Evolutionary conservation across 2,888 invertebrate genomes (phyloP), one percentile per base, ranked within the genome.

Genomic region (Chironomus riparius): DNA sequence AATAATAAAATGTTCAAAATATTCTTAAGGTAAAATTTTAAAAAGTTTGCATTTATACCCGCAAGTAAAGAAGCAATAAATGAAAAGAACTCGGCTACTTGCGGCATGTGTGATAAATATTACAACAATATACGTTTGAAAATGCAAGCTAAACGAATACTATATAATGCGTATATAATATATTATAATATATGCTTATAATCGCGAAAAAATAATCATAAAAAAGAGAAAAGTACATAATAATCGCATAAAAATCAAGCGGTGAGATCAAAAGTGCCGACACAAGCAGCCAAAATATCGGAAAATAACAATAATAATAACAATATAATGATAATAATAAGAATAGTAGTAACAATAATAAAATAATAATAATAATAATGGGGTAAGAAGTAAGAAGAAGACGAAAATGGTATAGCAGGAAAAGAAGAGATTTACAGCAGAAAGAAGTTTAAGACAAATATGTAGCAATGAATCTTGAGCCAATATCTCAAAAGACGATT

Each of bases 181-280:
- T 10, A 38, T 38, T 38, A 38, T 38, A 38, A 38, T 22, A 15
- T 21, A 68, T 68, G 74, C 47, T 48, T 68, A 74, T 68, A 65
- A 48, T 68, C 48, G 74, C 74, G 74, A 68, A 74, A 74, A 68
- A 68, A 74, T 68, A 74, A 68, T 68, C 65, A 74, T 74, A 74
- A 68, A 74, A 74, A 74, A 70, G 48, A 68, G 24, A 70, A 74
- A 74, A 74, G 74, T 62, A 74, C 61, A 71, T 71, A 74, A 62
- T 65, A 74, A 62, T 73, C 61, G 38, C 47, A 74, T 65, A 74
- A 68, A 68, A 74, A 65, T 74, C 74, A 62, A 48, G 47, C 65
- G 48, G 24, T n/a, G 24, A 74, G 74, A 74, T 74, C 74, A 74
- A 74, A 74, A 38, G 74, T 47, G 74, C 74, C 74, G 74, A 72